Conservation (phyloP, 2,113 vertebrate genomes). For the Rhynchomys soricoides region DNA sequence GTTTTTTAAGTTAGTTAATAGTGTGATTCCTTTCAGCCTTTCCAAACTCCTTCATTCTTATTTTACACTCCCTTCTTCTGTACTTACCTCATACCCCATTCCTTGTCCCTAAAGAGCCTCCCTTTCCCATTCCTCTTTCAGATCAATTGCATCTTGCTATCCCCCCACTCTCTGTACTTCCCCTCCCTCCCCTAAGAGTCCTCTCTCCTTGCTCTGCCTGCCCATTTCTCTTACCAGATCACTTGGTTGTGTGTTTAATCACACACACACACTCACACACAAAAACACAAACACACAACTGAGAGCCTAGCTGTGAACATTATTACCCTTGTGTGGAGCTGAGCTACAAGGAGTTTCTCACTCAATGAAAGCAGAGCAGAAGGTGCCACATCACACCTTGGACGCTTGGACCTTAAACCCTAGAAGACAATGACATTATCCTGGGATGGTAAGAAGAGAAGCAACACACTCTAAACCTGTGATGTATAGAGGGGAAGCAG, state of each 20-base stretch:
- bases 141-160: neutral
- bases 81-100: too few relatives aligned
- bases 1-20: neutral
- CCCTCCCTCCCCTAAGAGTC: neutral
- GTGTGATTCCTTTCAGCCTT: neutral
- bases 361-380: neutral
- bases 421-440: accelerated
- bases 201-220: neutral
- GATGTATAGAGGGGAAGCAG: too few relatives aligned
- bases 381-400: accelerated
- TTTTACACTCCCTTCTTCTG: neutral
- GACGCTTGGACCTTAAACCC: accelerated
- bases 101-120: neutral
- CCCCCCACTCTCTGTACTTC: too few relatives aligned
- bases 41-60: neutral
- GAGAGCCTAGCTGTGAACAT: accelerated
- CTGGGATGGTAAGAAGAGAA: accelerated
- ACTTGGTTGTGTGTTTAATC: neutral
- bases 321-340: accelerated
- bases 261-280: too few relatives aligned
- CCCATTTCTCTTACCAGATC: neutral
- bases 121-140: neutral
- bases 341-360: neutral
- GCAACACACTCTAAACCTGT: accelerated
- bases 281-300: too few relatives aligned